A percentile compares a stretch with the other conserved stretches of the same genome.
Evolutionary conservation across 2,888 invertebrate genomes (phyloP).

Genomic region (Melanophora roralis): DNA sequence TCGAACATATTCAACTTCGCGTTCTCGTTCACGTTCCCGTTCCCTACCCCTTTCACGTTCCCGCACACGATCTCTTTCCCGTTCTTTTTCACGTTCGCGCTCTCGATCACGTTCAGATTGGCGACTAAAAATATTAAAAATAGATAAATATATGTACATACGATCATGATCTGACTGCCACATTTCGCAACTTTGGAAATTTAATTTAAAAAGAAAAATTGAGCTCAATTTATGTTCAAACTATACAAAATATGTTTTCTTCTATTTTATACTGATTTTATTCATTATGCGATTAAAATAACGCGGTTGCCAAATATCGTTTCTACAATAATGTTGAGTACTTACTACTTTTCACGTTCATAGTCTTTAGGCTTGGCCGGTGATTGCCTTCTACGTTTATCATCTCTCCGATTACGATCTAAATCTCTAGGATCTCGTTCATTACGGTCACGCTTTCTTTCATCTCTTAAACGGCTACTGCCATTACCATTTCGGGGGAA

Average conservation of each 20-base stretch:
- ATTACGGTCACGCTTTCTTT: constrained; percentile 67
- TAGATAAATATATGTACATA: neutral
- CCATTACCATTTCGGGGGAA: constrained; percentile 70
- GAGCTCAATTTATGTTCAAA: too few species aligned
- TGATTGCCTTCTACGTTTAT: constrained; percentile 73
- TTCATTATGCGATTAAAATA: too few species aligned
- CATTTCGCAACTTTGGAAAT: too few species aligned
- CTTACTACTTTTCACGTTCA: constrained; percentile 71
- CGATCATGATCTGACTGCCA: too few species aligned
- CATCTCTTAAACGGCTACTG: constrained; percentile 69
- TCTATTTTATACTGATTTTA: too few species aligned
- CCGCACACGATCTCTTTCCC: constrained; percentile 60
- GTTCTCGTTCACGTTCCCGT: constrained; percentile 77
- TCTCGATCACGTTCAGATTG: constrained; percentile 66
- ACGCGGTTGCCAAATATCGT: too few species aligned
- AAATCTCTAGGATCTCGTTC: constrained; percentile 63
- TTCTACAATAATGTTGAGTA: neutral
- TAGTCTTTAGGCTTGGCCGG: constrained; percentile 68
- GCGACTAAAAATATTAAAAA: constrained; percentile 62
- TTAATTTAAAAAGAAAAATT: too few species aligned
- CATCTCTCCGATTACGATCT: constrained; percentile 69
- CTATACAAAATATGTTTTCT: too few species aligned
- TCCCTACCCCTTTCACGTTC: constrained; percentile 56
- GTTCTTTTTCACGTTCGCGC: constrained; percentile 78
- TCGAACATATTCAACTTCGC: constrained; percentile 69